These are phyloP conservation scores for Brachymystax lenok DNA, from an alignment of 2,797 vertebrate genomes.

Conservation along the genomic window DNA sequence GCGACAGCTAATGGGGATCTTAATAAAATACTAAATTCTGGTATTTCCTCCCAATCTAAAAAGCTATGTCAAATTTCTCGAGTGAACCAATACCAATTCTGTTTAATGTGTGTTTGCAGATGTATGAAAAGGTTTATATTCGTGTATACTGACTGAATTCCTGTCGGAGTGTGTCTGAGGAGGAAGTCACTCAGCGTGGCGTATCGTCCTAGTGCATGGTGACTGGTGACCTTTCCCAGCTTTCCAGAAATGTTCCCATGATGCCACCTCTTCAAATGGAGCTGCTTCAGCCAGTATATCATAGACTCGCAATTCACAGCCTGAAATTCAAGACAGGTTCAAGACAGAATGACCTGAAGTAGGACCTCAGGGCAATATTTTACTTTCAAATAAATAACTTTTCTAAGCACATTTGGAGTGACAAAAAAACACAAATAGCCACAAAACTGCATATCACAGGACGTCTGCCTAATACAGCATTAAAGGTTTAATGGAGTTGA, in stretches of 20 bases:
- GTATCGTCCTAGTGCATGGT: constrained; percentile 5
- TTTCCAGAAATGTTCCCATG: constrained; percentile 6
- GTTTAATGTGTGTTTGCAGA: constrained; percentile 7
- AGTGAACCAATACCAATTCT: background rate
- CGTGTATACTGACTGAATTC: constrained; percentile 13
- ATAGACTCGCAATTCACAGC: constrained; percentile 5
- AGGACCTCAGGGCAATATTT: too few species aligned
- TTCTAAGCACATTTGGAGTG: too few species aligned
- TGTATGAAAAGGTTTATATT: background rate
- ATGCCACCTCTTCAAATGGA: constrained; percentile 15
- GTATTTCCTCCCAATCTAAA: too few species aligned
- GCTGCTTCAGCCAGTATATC: constrained; percentile 9
- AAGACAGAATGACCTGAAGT: background rate
- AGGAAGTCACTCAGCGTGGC: constrained; percentile 5
- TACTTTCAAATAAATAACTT: too few species aligned
- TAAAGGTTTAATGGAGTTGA: too few species aligned
- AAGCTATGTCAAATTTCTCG: constrained; percentile 1
- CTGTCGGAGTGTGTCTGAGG: background rate
- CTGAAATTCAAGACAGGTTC: constrained; percentile 4
- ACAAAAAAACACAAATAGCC: too few species aligned
- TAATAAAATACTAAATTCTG: too few species aligned
- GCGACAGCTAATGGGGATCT: too few species aligned
- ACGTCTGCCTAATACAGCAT: too few species aligned
- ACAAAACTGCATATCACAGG: too few species aligned
- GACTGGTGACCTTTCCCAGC: constrained; percentile 13